Conservation (phyloP, 2,888 invertebrate genomes). For the Smittia aterrima region DNA sequence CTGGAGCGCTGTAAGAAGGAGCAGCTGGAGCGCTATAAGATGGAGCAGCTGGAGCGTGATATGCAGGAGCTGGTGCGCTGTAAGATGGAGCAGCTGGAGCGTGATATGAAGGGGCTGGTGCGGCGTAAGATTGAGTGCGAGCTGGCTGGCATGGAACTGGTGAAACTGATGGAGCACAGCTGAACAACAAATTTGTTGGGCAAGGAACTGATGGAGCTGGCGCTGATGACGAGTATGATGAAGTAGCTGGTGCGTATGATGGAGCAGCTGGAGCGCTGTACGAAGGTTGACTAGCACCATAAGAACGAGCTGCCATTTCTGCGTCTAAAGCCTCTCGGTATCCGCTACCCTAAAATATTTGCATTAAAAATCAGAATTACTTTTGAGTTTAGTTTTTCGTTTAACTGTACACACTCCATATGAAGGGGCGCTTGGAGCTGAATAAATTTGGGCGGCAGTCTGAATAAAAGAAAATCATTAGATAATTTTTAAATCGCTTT, state of each 20-base stretch:
- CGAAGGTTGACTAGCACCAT: not conserved
- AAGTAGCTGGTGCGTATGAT: not conserved
- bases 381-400: too few relatives aligned
- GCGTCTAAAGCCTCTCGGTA: not conserved
- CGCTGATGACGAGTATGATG: constrained; percentile 30
- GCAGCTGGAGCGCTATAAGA: not conserved
- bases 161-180: constrained; percentile 1
- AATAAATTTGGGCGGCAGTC: not conserved
- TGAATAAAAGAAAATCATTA: not conserved
- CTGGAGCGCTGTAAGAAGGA: not conserved
- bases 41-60: constrained; percentile 2
- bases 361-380: too few relatives aligned
- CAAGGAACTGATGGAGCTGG: constrained; percentile 38
- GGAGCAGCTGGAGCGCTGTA: not conserved
- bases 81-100: constrained; percentile 9
- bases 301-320: not conserved
- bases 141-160: not conserved
- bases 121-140: not conserved
- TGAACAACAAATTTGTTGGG: constrained; percentile 16
- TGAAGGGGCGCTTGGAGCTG: not conserved
- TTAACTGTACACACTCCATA: too few relatives aligned
- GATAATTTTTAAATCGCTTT: too few relatives aligned
- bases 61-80: not conserved
- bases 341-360: too few relatives aligned
- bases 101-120: not conserved